phyloP scores from a whole-genome alignment of 2,888 invertebrate species.

The Odontothrips loti region DNA sequence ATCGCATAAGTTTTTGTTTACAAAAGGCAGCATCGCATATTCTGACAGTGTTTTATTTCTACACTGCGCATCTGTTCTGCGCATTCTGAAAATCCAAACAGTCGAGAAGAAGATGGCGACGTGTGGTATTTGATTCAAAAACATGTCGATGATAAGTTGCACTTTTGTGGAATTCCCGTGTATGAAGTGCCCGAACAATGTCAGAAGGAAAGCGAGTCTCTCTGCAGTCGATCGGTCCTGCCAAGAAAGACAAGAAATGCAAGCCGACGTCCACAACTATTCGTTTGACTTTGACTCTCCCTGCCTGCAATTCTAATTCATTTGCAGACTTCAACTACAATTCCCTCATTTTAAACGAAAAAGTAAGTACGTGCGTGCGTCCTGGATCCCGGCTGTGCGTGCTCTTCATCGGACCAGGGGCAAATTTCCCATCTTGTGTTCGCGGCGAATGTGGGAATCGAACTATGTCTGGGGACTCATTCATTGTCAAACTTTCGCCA shows the following conservation, averaged over 20 bases:
- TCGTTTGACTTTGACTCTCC: neutral
- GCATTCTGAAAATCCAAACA: conserved; percentile 14
- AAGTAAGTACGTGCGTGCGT: neutral
- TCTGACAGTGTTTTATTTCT: neutral
- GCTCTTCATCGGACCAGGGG: too few species aligned
- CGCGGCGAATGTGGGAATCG: neutral
- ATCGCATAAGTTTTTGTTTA: neutral
- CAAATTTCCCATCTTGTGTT: too few species aligned
- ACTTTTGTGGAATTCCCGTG: neutral
- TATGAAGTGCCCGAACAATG: conserved; percentile 3
- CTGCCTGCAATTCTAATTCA: neutral
- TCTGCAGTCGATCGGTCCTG: neutral
- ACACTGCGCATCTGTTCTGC: neutral
- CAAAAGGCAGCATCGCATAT: neutral
- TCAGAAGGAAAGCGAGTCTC: neutral
- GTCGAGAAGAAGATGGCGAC: conserved; percentile 9
- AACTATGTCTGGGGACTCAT: neutral
- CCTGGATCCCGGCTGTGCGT: too few species aligned
- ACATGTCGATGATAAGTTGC: conserved; percentile 16
- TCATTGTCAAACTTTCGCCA: neutral
- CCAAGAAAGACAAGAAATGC: conserved; percentile 17
- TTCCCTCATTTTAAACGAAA: neutral
- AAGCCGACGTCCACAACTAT: neutral
- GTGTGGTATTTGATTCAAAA: conserved; percentile 13
- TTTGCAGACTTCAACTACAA: neutral